phyloP scores from a whole-genome alignment of 2,113 vertebrate genomes.

The Oenanthe oenanthe region DNA sequence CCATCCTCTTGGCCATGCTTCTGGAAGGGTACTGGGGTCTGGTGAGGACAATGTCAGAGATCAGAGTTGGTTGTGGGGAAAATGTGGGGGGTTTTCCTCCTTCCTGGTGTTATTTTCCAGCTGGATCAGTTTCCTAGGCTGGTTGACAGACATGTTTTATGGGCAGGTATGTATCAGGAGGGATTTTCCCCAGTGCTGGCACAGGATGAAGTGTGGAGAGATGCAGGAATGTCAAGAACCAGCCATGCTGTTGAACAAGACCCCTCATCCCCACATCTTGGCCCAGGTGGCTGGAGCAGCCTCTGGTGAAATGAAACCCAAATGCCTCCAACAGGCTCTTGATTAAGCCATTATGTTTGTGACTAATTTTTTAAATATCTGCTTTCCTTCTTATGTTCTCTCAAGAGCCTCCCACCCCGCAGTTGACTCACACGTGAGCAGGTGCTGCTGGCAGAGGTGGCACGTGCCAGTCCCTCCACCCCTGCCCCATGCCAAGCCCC shows the following conservation, averaged over 20 bases:
- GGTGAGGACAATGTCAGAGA: neutral
- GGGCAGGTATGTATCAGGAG: neutral
- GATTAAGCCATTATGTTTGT: constrained; percentile 36
- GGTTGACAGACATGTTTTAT: accelerated
- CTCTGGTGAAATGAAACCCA: neutral
- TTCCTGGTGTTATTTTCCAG: neutral
- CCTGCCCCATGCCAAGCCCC: neutral
- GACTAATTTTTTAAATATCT: constrained; percentile 68
- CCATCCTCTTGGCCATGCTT: neutral
- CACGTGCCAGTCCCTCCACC: neutral
- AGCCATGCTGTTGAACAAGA: neutral
- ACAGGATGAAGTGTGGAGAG: neutral
- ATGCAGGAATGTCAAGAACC: neutral
- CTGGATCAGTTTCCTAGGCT: neutral
- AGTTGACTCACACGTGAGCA: constrained; percentile 12
- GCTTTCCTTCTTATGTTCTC: constrained; percentile 15
- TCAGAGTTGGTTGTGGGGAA: neutral
- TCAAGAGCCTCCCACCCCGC: neutral
- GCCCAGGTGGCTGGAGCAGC: neutral
- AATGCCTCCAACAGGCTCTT: constrained; percentile 14
- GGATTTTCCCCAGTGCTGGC: neutral
- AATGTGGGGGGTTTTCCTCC: neutral
- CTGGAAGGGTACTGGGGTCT: neutral
- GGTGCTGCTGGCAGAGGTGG: neutral
- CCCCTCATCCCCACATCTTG: accelerated